Base-by-base conservation (phyloP, 2,797 vertebrate species). In the Tenualosa ilisha region DNA sequence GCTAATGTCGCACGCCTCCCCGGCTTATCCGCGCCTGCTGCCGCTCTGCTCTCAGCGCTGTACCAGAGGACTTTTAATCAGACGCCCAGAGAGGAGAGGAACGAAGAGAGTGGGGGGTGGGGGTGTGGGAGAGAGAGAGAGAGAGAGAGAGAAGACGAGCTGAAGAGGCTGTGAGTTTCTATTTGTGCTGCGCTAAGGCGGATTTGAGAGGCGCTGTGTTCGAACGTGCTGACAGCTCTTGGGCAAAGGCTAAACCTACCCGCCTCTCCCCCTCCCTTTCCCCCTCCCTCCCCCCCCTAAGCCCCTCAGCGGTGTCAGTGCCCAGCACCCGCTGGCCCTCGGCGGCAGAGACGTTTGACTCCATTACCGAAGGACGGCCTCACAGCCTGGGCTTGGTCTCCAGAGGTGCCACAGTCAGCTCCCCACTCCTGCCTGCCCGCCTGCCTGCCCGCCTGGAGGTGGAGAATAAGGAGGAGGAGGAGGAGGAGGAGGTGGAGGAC, bases 111-210 rank as follows among this genome's bases (percentile, higher is more conserved):
- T 26, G 61, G 63, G 26, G 26, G 9, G 63, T 13, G 63, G 26
- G 11, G 63, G 26, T 12, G 20, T 20, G 17, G 37, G 81, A 50
- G 54, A 13, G 65, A 86, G 22, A 40, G 56, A 59, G 22, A 40
- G 56, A 59, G 31, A 4, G 31, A 31, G 6, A 15, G 56, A n/a
- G 56, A 7, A n/a, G 56, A 22, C 0, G 17, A n/a, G 59, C 7
- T 63, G 59, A 79, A 79, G 72, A 79, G 68, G 68, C 68, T 75
- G 31, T 40, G 68, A 37, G 68, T 75, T 84, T 84, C 85, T 84
- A 82, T 85, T 84, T 86, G 84, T 81, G 86, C 86, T 82, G 49
- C 6, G 17, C 83, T 87, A 87, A 87, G 86, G 68, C 54, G 68
- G 87, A 86, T 87, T 86, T 86, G 84, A 53, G 82, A 84, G 84